Percentiles rank a stretch among this genome's conserved stretches.
Conservation (phyloP, 1,140 invertebrate genomes). For the Bathynomus jamesi region DNA sequence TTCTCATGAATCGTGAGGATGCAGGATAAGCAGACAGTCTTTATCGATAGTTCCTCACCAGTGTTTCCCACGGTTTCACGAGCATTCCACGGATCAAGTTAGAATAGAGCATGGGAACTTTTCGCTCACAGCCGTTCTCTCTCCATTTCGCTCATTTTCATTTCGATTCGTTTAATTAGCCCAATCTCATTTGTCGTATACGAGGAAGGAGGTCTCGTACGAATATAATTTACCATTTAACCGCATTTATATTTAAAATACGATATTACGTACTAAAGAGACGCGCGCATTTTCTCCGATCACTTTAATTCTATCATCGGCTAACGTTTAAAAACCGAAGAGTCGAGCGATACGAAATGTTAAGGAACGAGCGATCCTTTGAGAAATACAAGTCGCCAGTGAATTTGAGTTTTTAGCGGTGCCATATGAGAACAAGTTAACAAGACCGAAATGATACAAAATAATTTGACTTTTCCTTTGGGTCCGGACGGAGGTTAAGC, state of each 20-base stretch:
- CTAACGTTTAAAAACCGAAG: too few relatives aligned
- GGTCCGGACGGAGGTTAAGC: neutral
- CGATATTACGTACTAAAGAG: too few relatives aligned
- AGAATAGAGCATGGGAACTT: neutral
- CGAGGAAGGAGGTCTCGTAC: too few relatives aligned
- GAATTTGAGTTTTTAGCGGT: conserved; percentile 1
- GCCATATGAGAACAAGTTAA: neutral
- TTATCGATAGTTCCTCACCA: neutral
- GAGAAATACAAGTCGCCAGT: neutral
- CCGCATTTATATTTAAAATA: too few relatives aligned
- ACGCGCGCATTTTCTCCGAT: too few relatives aligned
- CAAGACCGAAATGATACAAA: neutral
- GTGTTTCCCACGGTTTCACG: neutral
- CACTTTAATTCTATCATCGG: too few relatives aligned
- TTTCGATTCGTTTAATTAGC: too few relatives aligned
- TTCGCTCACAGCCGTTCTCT: neutral
- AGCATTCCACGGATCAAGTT: neutral
- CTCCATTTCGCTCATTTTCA: neutral
- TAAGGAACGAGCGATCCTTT: neutral
- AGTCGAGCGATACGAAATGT: too few relatives aligned
- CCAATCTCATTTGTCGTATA: too few relatives aligned
- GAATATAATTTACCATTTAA: too few relatives aligned
- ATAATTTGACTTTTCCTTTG: neutral
- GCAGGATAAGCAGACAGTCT: neutral
- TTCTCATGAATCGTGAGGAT: neutral